phyloP scores from a whole-genome alignment of 2,113 vertebrate genomes.

The Hippopotamus amphibius region DNA sequence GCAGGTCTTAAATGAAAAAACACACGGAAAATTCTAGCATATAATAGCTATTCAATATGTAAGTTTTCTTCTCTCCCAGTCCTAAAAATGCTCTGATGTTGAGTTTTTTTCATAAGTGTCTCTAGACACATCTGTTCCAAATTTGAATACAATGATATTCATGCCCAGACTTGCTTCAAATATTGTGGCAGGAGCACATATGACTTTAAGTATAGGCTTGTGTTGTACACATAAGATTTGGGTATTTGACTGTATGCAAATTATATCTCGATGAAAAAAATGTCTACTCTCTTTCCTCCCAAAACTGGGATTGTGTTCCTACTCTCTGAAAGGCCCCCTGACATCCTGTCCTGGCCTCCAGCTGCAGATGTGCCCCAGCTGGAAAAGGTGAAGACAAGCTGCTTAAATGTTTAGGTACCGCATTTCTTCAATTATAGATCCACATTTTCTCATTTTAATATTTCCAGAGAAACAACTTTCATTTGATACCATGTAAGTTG shows the following conservation, averaged over 20 bases:
- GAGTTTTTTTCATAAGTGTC: neutral
- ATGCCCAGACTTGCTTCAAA: slow-evolving; percentile 48
- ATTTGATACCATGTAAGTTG: neutral
- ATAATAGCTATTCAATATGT: neutral
- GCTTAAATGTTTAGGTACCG: slow-evolving; percentile 37
- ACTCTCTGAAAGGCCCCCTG: neutral
- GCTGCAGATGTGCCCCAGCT: slow-evolving; percentile 50
- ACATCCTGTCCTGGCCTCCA: slow-evolving; percentile 12
- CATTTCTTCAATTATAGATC: slow-evolving; percentile 49
- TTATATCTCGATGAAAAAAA: neutral
- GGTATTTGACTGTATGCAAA: slow-evolving; percentile 58
- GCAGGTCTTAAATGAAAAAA: neutral
- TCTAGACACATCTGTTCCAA: slow-evolving; percentile 42
- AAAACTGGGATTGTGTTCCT: neutral
- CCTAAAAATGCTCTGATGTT: neutral
- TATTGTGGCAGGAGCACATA: neutral
- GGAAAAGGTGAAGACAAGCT: slow-evolving; percentile 54
- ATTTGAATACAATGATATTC: slow-evolving; percentile 61
- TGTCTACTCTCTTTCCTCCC: neutral
- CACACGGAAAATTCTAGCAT: neutral
- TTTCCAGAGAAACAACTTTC: slow-evolving; percentile 16
- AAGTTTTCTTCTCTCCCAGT: neutral
- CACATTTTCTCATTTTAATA: slow-evolving; percentile 48
- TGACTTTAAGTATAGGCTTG: slow-evolving; percentile 48
- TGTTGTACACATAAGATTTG: neutral